Evolutionary conservation across 2,113 vertebrate species (phyloP).

Genomic region (Crotalus horridus): DNA sequence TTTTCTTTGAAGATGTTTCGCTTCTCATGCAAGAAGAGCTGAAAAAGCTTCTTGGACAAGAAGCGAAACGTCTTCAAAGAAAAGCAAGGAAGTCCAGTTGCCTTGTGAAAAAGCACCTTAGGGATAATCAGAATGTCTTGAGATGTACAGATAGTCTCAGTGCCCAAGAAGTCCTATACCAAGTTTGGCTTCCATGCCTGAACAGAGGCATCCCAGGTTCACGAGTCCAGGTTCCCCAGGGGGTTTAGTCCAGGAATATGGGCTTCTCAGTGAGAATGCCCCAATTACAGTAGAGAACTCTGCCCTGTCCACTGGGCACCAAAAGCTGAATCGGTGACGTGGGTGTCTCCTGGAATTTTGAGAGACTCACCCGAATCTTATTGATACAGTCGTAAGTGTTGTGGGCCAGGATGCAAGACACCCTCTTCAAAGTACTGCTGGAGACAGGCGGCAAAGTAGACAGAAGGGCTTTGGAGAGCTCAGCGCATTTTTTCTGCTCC

Average conservation of each 20-base stretch:
- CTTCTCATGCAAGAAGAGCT: no score
- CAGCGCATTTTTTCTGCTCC: constrained; percentile 87
- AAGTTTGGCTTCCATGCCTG: neutral
- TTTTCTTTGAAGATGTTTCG: no score
- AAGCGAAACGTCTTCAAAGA: no score
- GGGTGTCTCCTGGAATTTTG: neutral
- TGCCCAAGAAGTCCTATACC: neutral
- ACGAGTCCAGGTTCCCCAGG: neutral
- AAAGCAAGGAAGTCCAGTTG: no score
- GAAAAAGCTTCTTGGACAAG: no score
- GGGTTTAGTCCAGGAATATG: neutral
- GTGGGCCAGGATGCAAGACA: constrained; percentile 82
- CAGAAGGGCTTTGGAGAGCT: constrained; percentile 77
- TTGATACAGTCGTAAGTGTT: constrained; percentile 81
- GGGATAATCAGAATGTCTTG: neutral
- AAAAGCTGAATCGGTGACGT: neutral
- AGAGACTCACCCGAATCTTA: constrained; percentile 79
- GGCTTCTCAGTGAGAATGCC: neutral
- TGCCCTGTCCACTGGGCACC: neutral
- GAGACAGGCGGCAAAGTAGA: constrained; percentile 64
- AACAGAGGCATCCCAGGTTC: neutral
- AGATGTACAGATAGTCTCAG: neutral
- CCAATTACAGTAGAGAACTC: neutral
- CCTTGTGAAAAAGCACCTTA: no score
- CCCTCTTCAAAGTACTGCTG: constrained; percentile 65